Evolutionary conservation across 2,113 vertebrate species (phyloP), one percentile per base, ranked within the genome.

Genomic region (Sinocyclocheilus grahami): DNA sequence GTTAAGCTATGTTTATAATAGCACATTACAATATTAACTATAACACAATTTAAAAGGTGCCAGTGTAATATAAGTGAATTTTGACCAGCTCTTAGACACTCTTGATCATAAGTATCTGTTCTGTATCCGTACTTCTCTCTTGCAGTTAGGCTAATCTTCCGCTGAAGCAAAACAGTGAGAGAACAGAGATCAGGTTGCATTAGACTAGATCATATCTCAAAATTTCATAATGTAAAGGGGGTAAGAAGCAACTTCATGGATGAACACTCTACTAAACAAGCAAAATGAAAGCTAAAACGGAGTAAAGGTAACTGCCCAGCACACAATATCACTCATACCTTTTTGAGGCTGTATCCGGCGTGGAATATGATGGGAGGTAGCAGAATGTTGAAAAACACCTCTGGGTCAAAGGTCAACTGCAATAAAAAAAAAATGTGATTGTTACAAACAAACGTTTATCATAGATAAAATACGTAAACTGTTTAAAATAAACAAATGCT

Each of bases 301-400:
- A 27, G 42, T 4, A 10, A 20, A 67, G 2, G 27, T 20, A 16
- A 67, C 46, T n/a, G 5, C 3, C 5, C 46, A 3, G 0, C 27
- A 16, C 63, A 20, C 22, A 8, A 48, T 18, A n/a, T 51, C 4
- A 24, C 24, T 55, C 91, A 94, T 95, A 99, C 98, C 96, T 99
- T 99, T 92, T 99, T 99, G 83, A 99, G 95, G 91, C 98, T 99
- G 91, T 99, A 99, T 55, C 98, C 98, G 60, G 98, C 98, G 85
- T 99, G 97, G 91, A 99, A 99, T 93, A 99, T 99, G 87, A 99
- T 99, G 39, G 98, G 98, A 91, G 98, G 98, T 86, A 99, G 94
- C 71, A 99, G 92, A 89, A 99, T 99, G 91, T 99, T 99, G 95
- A 99, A 99, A 94, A 99, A 99, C 12, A 99, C 97, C 90, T 99